Base-by-base conservation (phyloP, 2,113 vertebrate species). In the Nesoenas mayeri region DNA sequence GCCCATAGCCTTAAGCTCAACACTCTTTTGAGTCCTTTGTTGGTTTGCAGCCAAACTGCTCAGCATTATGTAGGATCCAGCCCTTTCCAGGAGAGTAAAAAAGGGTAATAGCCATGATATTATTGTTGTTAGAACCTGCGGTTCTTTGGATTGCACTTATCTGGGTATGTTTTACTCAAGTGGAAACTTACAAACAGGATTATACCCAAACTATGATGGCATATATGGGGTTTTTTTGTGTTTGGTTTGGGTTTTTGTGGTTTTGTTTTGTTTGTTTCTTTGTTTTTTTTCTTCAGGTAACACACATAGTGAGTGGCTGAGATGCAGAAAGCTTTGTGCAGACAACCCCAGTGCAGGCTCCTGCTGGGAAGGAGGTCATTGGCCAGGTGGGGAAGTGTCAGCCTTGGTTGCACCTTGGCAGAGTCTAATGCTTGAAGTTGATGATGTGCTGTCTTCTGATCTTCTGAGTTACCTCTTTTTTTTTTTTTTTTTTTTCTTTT, bases 211-310 rank as follows among this genome's bases (percentile, higher is more conserved):
- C 12, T 82, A 5, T 28, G 64, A 48, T 26, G 0, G 0, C 12
- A 26, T 3, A 21, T 1, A 28, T 13, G 19, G 16, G 0, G 16
- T 0, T 31, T 44, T 44, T 44, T 44, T 44, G 15, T 16, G 11
- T 44, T 44, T 44, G 42, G 42, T 44, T 44, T 44, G 42, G 42
- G 42, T 17, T 44, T 44, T 44, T 44, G 42, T 44, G 42, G 16
- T 44, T 44, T 44, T 44, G 42, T 44, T 44, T 44, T 44, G 42
- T 17, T 44, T 18, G 16, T 17, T 44, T 44, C 13, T 17, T 44
- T 18, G 42, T 9, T 44, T 44, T 44, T 79, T 67, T 81, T 71
- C 13, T 58, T 72, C 79, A 34, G 11, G 24, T 85, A 40, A 34
- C 29, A 22, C 20, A 25, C 2, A 7, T 2, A 53, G 15, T 40